Evolutionary conservation across 2,888 invertebrate species (phyloP).

Genomic region (Drosophila mimetica): DNA sequence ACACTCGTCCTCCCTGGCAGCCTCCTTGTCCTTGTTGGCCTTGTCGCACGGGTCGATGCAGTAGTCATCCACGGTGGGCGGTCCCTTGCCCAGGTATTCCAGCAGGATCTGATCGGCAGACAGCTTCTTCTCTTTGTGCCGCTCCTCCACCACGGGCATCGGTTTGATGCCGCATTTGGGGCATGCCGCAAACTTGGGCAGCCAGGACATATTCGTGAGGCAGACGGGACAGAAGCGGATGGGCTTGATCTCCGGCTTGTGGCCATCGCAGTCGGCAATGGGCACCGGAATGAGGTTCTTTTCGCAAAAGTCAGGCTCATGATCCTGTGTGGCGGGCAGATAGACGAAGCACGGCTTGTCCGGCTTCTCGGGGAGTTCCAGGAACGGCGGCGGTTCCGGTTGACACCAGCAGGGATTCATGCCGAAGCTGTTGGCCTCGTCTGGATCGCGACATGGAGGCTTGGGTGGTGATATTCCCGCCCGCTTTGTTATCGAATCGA

Average conservation of each 20-base stretch:
- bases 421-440: conserved; percentile 6
- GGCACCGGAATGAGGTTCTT: conserved; percentile 20
- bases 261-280: conserved; percentile 24
- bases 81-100: conserved; percentile 66
- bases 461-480: conserved; percentile 5
- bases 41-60: conserved; percentile 55
- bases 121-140: conserved; percentile 69
- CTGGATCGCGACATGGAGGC: conserved; percentile 5
- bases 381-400: neutral
- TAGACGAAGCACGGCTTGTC: conserved; percentile 28
- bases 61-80: conserved; percentile 31
- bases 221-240: conserved; percentile 81
- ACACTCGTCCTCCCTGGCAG: conserved; percentile 18
- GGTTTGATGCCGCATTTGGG: conserved; percentile 82
- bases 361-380: conserved; percentile 17
- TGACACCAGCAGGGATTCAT: conserved; percentile 23
- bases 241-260: conserved; percentile 37
- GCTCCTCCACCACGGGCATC: conserved; percentile 72
- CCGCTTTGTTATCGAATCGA: conserved; percentile 45
- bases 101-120: conserved; percentile 77
- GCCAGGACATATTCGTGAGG: conserved; percentile 78
- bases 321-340: neutral
- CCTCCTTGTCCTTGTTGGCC: conserved; percentile 7
- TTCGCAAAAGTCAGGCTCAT: neutral
- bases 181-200: conserved; percentile 84